Conservation (phyloP, 2,888 invertebrate genomes). For the Ecdyonurus torrentis region DNA sequence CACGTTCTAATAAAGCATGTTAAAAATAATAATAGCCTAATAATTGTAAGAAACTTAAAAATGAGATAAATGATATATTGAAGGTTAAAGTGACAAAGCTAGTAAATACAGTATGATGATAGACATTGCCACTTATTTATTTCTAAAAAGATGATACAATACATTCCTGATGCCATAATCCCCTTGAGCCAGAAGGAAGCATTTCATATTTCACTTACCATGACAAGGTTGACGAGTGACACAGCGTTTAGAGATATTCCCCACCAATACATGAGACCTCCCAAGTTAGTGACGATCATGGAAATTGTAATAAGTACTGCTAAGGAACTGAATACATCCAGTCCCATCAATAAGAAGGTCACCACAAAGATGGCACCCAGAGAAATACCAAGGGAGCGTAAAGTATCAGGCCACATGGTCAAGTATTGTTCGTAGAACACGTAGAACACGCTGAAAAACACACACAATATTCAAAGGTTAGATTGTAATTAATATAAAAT, state of each 20-base stretch:
- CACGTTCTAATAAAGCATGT: too few species aligned
- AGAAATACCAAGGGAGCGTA: conserved; percentile 75
- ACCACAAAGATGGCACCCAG: conserved; percentile 86
- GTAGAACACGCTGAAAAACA: conserved; percentile 61
- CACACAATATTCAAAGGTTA: too few species aligned
- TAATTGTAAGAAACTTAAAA: too few species aligned
- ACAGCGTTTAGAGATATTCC: conserved; percentile 90
- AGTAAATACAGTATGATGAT: too few species aligned
- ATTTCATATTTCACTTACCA: conserved; percentile 40
- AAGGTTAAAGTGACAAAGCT: too few species aligned
- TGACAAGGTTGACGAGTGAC: conserved; percentile 90
- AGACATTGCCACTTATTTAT: too few species aligned
- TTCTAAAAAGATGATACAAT: too few species aligned
- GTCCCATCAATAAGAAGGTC: conserved; percentile 80
- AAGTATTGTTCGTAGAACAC: conserved; percentile 99
- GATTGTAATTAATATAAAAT: too few species aligned
- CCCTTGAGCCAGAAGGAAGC: background rate
- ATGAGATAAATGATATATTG: too few species aligned
- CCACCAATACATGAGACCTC: conserved; percentile 96
- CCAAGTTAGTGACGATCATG: conserved; percentile 84
- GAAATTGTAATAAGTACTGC: conserved; percentile 80
- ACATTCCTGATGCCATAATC: background rate
- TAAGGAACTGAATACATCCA: conserved; percentile 79
- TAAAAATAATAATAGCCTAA: too few species aligned
- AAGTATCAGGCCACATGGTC: conserved; percentile 84